Evolutionary conservation across 2,113 vertebrate genomes (phyloP), one percentile per base, ranked within the genome.

Genomic region (Neogobius melanostomus): DNA sequence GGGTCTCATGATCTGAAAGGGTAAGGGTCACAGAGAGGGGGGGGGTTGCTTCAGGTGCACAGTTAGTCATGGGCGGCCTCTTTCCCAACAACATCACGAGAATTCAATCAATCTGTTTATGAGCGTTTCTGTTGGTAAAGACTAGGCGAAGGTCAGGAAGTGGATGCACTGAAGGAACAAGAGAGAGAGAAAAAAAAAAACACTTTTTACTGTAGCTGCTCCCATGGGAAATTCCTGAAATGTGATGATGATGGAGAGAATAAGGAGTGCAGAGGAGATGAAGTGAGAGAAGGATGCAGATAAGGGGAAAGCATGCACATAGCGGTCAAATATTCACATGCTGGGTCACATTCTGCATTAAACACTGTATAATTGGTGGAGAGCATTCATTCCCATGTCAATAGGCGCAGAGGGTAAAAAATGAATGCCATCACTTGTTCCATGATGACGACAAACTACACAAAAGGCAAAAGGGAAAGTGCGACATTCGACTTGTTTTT

Each of bases 271-370:
- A 80, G 59, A 72, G 49, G 69, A 80, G 69, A 77, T 61, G 72
- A 61, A 62, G 49, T 72, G 74, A 71, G 68, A 64, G 77, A 74
- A 64, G 42, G 69, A 81, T 74, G 74, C 72, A 84, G 85, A 82
- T 91, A 86, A 91, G 87, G 49, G 52, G 59, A 45, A 88, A 88
- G 85, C 88, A 81, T 81, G 88, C 82, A 78, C 72, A 61, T 10
- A 74, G 78, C 75, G 81, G 89, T 89, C 89, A 90, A 90, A 85
- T 86, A 90, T 90, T 90, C 89, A 86, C 83, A 80, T 84, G 79
- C 84, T 71, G 81, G 89, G 90, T 91, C 90, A 91, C 88, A 91
- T 90, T 90, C 85, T 89, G 85, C 81, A 88, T 90, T 81, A 83
- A 85, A 84, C 72, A 79, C 79, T 80, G 90, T 53, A 91, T 92